These are phyloP conservation scores for Epinephelus malabaricus DNA, from an alignment of 2,797 vertebrate genomes.

Conservation along the genomic window DNA sequence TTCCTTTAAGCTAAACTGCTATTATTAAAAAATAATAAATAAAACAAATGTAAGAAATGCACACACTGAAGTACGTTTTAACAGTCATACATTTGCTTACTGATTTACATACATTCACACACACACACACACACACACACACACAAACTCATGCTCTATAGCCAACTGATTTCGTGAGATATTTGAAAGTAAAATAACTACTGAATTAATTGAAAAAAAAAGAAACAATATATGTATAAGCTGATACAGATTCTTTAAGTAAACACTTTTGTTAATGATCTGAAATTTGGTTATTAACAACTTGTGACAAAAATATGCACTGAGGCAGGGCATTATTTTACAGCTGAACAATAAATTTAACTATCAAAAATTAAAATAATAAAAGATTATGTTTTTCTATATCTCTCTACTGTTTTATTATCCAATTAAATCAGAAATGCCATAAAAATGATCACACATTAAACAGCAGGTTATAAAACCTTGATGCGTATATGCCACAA, in stretches of 20 bases:
- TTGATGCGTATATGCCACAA: neutral
- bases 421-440: neutral
- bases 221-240: neutral
- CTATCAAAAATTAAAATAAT: neutral
- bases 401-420: neutral
- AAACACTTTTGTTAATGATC: neutral
- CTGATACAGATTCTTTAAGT: no score
- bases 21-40: neutral
- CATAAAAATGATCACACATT: neutral
- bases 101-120: neutral
- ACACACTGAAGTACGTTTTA: neutral
- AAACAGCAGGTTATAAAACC: conserved; percentile 1
- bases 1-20: neutral
- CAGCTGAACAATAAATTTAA: neutral
- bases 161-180: neutral
- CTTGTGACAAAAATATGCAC: neutral
- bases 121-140: neutral
- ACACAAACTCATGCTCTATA: neutral
- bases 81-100: neutral
- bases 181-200: neutral
- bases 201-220: neutral
- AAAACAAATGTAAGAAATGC: neutral
- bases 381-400: neutral
- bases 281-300: neutral
- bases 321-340: neutral